Evolutionary conservation across 2,888 invertebrate species (phyloP).

Genomic region (Corbicula japonica): DNA sequence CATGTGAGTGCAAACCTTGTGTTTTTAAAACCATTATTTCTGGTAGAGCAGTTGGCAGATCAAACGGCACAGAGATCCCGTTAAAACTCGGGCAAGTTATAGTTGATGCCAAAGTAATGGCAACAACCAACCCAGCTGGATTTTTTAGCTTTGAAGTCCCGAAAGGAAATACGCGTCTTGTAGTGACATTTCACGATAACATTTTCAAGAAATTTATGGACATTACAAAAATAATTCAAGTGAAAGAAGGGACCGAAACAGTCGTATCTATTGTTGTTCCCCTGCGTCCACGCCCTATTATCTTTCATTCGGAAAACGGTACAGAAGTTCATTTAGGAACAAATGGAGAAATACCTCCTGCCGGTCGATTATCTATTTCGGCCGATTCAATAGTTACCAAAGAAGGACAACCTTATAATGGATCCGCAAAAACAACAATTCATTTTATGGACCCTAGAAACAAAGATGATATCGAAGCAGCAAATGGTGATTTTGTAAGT

Average conservation of each 20-base stretch:
- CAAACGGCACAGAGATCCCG: constrained; percentile 28
- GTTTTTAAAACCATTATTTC: constrained; percentile 28
- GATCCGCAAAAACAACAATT: constrained; percentile 38
- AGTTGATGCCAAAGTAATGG: constrained; percentile 20
- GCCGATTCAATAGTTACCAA: constrained; percentile 33
- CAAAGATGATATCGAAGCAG: constrained; percentile 44
- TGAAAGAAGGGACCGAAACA: constrained; percentile 25
- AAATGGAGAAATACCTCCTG: neutral
- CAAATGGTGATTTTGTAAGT: constrained; percentile 46
- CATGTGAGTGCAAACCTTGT: constrained; percentile 36
- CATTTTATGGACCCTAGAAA: constrained; percentile 54
- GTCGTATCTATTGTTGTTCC: constrained; percentile 26
- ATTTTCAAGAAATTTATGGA: constrained; percentile 39
- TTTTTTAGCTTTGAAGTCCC: constrained; percentile 46
- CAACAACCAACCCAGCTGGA: constrained; percentile 43
- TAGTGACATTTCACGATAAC: constrained; percentile 26
- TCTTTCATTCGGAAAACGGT: constrained; percentile 25
- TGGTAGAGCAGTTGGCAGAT: constrained; percentile 23
- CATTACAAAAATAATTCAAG: constrained; percentile 36
- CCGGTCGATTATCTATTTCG: constrained; percentile 27
- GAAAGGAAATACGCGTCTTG: constrained; percentile 17
- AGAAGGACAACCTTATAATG: constrained; percentile 38
- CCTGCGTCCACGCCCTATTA: constrained; percentile 32
- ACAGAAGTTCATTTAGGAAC: constrained; percentile 27
- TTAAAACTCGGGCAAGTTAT: constrained; percentile 31